Evolutionary conservation across 1,140 invertebrate species (phyloP), one percentile per base, ranked within the genome.

Genomic region (Saccostrea cuccullata): DNA sequence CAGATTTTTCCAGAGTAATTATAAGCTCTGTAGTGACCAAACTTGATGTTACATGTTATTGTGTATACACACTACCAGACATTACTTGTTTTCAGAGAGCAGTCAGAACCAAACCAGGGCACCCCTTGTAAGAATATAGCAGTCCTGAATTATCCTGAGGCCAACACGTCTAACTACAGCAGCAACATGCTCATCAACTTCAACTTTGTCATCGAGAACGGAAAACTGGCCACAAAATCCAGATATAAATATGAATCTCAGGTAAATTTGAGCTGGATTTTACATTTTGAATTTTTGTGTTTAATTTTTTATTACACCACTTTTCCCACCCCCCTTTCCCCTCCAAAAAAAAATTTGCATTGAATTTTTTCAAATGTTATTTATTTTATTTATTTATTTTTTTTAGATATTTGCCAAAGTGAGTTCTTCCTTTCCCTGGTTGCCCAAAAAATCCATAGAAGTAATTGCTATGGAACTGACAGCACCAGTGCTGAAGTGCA

Each of bases 381-480:
- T 36, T 36, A 36, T 36, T 36, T n/a, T 36, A 36, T 36, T 36
- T 36, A 36, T 30, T 20, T 2, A 26, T 56, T 58, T 77, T 47
- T 84, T 86, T 86, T 20, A 47, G 15, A 84, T 64, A 67, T 20
- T 26, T 20, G 36, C 73, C 3, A 96, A 96, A 91, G 95, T 97
- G 91, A 95, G 95, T 20, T 93, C 95, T 30, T 93, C 93, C 55
- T 93, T 96, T 58, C 95, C 96, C 85, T 96, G 95, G 92, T 94
- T 96, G 86, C 95, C 95, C 13, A 93, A 95, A 73, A 96, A 96
- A 93, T 95, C 96, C 89, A 92, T 94, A 67, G 96, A 96, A 90
- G 95, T 97, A 15, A 94, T 97, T 84, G 96, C 95, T 2, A 91
- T 97, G 2, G 96, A 95, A 84, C 90, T 97, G 2, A 96, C 96